Conservation (phyloP, 1,140 invertebrate genomes). For the Lethrus apterus region DNA sequence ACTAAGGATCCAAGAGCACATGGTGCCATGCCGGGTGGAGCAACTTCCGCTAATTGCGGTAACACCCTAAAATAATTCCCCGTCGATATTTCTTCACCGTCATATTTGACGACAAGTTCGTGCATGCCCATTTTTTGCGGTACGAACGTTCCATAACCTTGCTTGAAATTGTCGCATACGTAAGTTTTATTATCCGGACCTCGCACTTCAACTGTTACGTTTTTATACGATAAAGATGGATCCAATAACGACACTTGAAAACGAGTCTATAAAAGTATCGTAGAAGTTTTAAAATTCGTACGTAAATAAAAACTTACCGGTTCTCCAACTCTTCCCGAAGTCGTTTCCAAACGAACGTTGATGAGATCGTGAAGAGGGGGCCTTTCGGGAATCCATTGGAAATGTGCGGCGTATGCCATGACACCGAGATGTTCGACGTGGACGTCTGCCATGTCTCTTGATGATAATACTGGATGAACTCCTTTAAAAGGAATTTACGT, state of each 20-base stretch:
- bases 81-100: conserved; percentile 47
- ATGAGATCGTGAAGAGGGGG: conserved; percentile 73
- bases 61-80: conserved; percentile 78
- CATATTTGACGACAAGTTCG: conserved; percentile 61
- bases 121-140: conserved; percentile 91
- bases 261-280: conserved; percentile 52
- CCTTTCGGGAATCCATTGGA: conserved; percentile 78
- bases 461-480: conserved; percentile 80
- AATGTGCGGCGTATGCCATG: conserved; percentile 89
- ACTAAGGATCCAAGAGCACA: conserved; percentile 90
- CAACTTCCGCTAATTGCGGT: conserved; percentile 76
- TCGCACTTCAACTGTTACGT: conserved; percentile 71
- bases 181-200: conserved; percentile 51
- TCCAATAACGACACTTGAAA: conserved; percentile 73
- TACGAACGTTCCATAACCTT: conserved; percentile 74
- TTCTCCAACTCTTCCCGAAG: conserved; percentile 74
- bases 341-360: conserved; percentile 65
- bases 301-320: conserved; percentile 51
- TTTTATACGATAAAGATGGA: conserved; percentile 67
- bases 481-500: conserved; percentile 52
- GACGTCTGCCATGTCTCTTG: conserved; percentile 89
- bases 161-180: conserved; percentile 60
- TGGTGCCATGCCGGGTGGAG: conserved; percentile 86
- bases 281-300: neutral
- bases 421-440: conserved; percentile 93